Conservation (phyloP, 2,113 vertebrate genomes). For the Gobius niger region DNA sequence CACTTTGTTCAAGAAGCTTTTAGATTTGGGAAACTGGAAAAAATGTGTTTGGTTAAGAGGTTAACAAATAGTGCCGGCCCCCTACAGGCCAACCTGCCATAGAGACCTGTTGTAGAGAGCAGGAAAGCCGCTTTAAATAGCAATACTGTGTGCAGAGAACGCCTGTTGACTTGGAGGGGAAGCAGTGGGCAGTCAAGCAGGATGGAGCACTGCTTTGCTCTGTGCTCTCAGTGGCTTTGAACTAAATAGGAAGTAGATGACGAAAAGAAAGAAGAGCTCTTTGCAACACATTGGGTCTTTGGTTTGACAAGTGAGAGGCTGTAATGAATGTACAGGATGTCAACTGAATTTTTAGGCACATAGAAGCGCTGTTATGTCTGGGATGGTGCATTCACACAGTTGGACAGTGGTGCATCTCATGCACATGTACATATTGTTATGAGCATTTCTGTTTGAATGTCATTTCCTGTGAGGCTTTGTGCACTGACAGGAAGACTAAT, state of each 20-base stretch:
- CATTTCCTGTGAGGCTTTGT: slow-evolving; percentile 71
- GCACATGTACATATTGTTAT: slow-evolving; percentile 18
- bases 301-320: neutral
- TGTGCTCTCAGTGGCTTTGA: slow-evolving; percentile 44
- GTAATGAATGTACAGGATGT: neutral
- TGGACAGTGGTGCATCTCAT: neutral
- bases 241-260: slow-evolving; percentile 36
- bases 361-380: neutral
- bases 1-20: no score
- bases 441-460: slow-evolving; percentile 47
- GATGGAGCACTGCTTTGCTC: slow-evolving; percentile 58
- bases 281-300: neutral
- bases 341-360: neutral
- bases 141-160: slow-evolving; percentile 30
- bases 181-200: slow-evolving; percentile 61
- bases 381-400: neutral
- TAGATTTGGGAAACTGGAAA: no score
- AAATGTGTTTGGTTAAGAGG: no score
- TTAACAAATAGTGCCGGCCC: slow-evolving; percentile 28
- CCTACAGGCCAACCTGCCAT: slow-evolving; percentile 22
- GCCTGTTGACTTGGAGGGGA: slow-evolving; percentile 63
- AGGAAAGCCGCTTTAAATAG: slow-evolving; percentile 64
- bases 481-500: slow-evolving; percentile 75
- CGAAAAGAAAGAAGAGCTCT: slow-evolving; percentile 23
- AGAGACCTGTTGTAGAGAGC: slow-evolving; percentile 42